Conservation (phyloP, 2,888 invertebrate genomes). For the Congeria kusceri region DNA sequence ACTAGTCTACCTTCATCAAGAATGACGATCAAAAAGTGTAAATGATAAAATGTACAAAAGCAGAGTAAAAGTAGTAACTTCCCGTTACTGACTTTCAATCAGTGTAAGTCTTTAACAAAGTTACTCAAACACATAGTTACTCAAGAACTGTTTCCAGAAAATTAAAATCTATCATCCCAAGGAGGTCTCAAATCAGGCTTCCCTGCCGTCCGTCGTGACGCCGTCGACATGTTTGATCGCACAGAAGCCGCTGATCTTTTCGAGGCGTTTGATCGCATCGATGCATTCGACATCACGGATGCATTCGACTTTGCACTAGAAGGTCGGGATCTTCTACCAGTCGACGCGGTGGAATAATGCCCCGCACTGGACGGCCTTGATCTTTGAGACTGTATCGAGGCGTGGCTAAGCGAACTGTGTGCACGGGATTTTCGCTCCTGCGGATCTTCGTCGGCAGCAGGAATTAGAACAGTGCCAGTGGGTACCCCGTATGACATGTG, state of each 20-base stretch:
- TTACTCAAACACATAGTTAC: no score
- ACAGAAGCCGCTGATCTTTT: slow-evolving; percentile 44
- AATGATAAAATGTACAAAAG: no score
- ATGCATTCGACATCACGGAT: slow-evolving; percentile 55
- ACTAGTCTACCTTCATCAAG: no score
- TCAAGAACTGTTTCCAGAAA: slow-evolving; percentile 29
- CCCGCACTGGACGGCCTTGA: slow-evolving; percentile 70
- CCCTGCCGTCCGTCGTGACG: slow-evolving; percentile 31
- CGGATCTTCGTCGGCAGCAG: slow-evolving; percentile 26
- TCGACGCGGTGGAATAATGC: slow-evolving; percentile 51
- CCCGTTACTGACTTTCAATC: no score
- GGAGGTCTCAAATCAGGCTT: slow-evolving; percentile 56
- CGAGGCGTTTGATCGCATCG: slow-evolving; percentile 52
- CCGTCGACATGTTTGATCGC: slow-evolving; percentile 40
- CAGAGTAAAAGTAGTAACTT: no score
- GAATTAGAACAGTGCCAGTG: slow-evolving; percentile 61
- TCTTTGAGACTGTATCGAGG: slow-evolving; percentile 42
- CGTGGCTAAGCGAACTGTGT: slow-evolving; percentile 37
- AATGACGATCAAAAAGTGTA: no score
- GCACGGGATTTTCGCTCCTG: slow-evolving; percentile 34
- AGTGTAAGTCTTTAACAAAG: no score
- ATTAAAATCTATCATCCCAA: slow-evolving; percentile 69
- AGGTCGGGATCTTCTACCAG: slow-evolving; percentile 63
- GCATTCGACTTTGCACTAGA: slow-evolving; percentile 72
- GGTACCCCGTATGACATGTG: slow-evolving; percentile 76